A percentile compares a stretch with the other conserved stretches of the same genome.
phyloP scores from a whole-genome alignment of 2,888 invertebrate species.

The Apamea anceps region DNA sequence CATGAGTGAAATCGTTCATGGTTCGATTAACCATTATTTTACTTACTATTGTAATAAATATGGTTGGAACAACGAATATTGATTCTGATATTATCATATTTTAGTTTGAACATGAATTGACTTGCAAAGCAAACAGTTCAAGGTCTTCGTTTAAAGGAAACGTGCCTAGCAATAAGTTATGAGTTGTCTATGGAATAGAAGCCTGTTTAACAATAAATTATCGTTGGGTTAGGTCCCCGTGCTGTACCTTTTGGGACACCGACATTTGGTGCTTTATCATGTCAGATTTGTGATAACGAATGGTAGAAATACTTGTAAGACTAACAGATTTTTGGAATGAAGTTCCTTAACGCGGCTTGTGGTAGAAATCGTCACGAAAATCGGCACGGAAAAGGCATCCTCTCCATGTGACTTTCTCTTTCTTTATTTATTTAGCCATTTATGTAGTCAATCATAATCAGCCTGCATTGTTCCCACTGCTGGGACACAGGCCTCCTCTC shows the following conservation, averaged over 20 bases:
- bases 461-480: no score
- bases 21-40: slow-evolving; percentile 46
- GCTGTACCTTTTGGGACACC: not conserved
- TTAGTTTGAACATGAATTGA: slow-evolving; percentile 59
- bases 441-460: no score
- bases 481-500: no score
- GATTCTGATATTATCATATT: slow-evolving; percentile 61
- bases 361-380: no score
- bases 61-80: slow-evolving; percentile 54
- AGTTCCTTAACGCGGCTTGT: no score
- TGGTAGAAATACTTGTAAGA: not conserved
- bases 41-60: slow-evolving; percentile 57
- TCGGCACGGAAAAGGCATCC: no score
- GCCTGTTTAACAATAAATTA: slow-evolving; percentile 40
- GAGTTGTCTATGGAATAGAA: slow-evolving; percentile 5
- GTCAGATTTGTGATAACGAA: slow-evolving; percentile 27
- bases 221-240: not conserved
- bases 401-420: no score
- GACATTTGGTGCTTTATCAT: slow-evolving; percentile 25
- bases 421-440: no score
- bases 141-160: slow-evolving; percentile 23
- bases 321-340: no score
- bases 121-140: slow-evolving; percentile 55
- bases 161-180: slow-evolving; percentile 58
- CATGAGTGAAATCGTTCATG: slow-evolving; percentile 42